Base-by-base conservation (phyloP, 2,888 invertebrate genomes). In the Scaptodrosophila latifasciaeformis region DNA sequence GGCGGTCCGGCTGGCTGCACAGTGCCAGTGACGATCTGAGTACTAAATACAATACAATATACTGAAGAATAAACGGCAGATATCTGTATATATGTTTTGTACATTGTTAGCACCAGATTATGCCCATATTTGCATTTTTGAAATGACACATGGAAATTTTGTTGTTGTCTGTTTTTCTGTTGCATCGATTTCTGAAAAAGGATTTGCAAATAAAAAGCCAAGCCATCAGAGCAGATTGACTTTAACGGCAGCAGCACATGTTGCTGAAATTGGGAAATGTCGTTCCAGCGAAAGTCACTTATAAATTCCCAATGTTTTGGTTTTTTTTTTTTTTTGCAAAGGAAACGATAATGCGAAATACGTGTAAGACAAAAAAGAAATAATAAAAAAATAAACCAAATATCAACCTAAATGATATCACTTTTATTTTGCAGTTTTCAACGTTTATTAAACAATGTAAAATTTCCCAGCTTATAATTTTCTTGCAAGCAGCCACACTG, bases 61-160 rank as follows among this genome's bases (percentile, higher is more conserved):
- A 40, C 49, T 21, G 29, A 39, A 51, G 21, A 27, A 42, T 12
- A 39, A 29, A 44, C 65, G 45, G 54, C 47, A 24, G 47, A 18
- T 6, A 19, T 12, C 13, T n/a, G n/a, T 5, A 12, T 30, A 44
- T n/a, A 35, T 34, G 34, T 34, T 24, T 7, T 5, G 51, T 40
- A 49, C 43, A 31, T 5, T 19, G 49, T n/a, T 21, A n/a, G 44
- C 29, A 35, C 64, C 70, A 80, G 69, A 75, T 76, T 81, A 76
- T 76, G 81, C 75, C 76, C 76, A 76, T 76, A 76, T 80, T 76
- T 76, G 76, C 76, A 76, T 76, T 76, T 78, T 71, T 78, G 81
- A 76, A 76, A 80, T 76, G 76, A 76, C 76, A 76, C 81, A 76
- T 76, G 76, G 71, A 76, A 78, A 76, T 76, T 44, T 74, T 77